Evolutionary conservation across 2,113 vertebrate species (phyloP), one percentile per base, ranked within the genome.

Genomic region (Brachypodius melanocephalos): DNA sequence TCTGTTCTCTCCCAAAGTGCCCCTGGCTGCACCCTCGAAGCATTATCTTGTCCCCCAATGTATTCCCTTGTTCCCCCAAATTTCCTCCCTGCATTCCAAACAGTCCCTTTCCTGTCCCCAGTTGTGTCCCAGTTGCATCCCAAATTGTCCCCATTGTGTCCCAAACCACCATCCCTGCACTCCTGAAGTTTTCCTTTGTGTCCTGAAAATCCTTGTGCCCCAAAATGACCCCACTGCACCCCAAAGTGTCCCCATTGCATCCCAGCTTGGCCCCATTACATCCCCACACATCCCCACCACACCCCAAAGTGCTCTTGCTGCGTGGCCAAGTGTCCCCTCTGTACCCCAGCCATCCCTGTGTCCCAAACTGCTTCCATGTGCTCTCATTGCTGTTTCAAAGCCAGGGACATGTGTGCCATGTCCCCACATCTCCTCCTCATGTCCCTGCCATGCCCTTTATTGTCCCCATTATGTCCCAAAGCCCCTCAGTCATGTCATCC

Each of bases 351-450:
- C 17, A 8, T 7, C 15, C 49, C 38, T 9, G 17, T 36, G 54
- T 51, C 90, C 90, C 68, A 67, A 31, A 4, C 11, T 29, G 12
- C 28, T n/a, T 40, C 6, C 9, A 4, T 1, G 7, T 2, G 54
- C 43, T 81, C 52, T 8, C 28, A 73, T 57, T 1, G 1, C 18
- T 14, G 18, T 55, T 48, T 77, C 62, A 43, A 65, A 61, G 26
- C 17, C 54, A 16, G 12, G n/a, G 17, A 55, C 21, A n/a, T 2
- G 14, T 73, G 48, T 4, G 3, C 12, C 2, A 1, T 29, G 19
- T 32, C 55, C 40, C 57, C 34, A 52, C 17, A 5, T 29, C 19
- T 17, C 63, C 18, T 58, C 40, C 22, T 62, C 1, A 0, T 54
- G 45, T 36, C 55, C 32, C 45, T 61, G 45, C 18, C 9, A 0